These are phyloP conservation scores for Teleopsis dalmanni DNA, from an alignment of 1,140 invertebrate species.

Conservation along the genomic window DNA sequence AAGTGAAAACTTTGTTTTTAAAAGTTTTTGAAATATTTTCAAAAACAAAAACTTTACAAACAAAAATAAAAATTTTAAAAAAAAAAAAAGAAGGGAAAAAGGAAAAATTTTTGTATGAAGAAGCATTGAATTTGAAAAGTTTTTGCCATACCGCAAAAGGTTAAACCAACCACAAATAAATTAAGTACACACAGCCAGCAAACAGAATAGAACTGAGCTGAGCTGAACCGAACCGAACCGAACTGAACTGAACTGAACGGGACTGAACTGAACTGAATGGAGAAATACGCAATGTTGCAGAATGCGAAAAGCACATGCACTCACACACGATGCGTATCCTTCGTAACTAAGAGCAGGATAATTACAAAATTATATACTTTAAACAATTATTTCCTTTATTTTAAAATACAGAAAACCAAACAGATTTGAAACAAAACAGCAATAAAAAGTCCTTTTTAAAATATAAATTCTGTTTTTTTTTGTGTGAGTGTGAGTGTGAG, in stretches of 20 bases:
- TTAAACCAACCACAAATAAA: constrained; percentile 8
- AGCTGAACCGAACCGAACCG: too few relatives aligned
- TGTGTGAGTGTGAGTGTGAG: too few relatives aligned
- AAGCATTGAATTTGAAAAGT: constrained; percentile 9
- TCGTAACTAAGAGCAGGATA: constrained; percentile 3
- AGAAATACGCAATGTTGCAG: too few relatives aligned
- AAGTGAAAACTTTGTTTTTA: constrained; percentile 3
- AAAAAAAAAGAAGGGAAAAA: not conserved
- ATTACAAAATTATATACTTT: constrained; percentile 10
- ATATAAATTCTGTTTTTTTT: too few relatives aligned
- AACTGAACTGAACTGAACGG: too few relatives aligned
- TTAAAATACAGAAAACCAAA: too few relatives aligned
- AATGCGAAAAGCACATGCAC: too few relatives aligned
- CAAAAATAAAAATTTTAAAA: constrained; percentile 6
- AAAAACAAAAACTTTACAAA: not conserved
- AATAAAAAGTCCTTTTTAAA: too few relatives aligned
- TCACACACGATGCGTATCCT: too few relatives aligned
- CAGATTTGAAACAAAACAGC: too few relatives aligned
- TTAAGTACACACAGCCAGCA: not conserved
- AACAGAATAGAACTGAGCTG: too few relatives aligned
- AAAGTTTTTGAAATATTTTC: constrained; percentile 6
- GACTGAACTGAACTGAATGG: too few relatives aligned
- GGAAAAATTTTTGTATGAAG: constrained; percentile 5
- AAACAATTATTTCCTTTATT: constrained; percentile 1
- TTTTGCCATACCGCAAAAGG: constrained; percentile 6